Evolutionary conservation across 2,797 vertebrate species (phyloP).

Genomic region (Pipistrellus kuhlii): DNA sequence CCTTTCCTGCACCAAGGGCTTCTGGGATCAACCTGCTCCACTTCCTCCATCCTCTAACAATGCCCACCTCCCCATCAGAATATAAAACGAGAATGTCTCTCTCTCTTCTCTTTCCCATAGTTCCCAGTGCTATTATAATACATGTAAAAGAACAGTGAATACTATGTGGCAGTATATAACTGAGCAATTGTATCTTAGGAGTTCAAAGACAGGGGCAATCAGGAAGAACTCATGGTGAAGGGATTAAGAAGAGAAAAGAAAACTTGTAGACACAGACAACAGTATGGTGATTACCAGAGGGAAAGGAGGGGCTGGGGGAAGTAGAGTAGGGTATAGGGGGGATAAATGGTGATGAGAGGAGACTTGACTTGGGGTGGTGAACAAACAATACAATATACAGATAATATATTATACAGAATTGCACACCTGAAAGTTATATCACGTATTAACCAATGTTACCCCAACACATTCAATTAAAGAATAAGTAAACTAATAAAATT

Average conservation of each 20-base stretch:
- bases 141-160: neutral
- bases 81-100: neutral
- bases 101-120: conserved; percentile 37
- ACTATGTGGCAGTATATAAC: neutral
- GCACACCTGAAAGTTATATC: neutral
- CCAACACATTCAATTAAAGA: neutral
- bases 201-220: conserved; percentile 38
- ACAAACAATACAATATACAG: neutral
- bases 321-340: neutral
- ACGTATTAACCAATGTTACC: neutral
- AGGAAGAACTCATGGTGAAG: neutral
- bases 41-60: neutral
- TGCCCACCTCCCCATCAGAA: neutral
- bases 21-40: neutral
- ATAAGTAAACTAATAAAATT: neutral
- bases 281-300: neutral
- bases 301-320: neutral
- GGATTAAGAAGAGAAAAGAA: neutral
- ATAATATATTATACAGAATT: neutral
- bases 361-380: neutral
- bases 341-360: neutral
- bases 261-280: neutral
- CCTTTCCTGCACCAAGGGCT: neutral
- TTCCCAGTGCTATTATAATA: conserved; percentile 16
- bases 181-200: conserved; percentile 17